Percentiles rank a stretch among this genome's conserved stretches.
These are phyloP conservation scores for Macrostomum cliftonense DNA, from an alignment of 2,888 invertebrate genomes.

Conservation along the genomic window DNA sequence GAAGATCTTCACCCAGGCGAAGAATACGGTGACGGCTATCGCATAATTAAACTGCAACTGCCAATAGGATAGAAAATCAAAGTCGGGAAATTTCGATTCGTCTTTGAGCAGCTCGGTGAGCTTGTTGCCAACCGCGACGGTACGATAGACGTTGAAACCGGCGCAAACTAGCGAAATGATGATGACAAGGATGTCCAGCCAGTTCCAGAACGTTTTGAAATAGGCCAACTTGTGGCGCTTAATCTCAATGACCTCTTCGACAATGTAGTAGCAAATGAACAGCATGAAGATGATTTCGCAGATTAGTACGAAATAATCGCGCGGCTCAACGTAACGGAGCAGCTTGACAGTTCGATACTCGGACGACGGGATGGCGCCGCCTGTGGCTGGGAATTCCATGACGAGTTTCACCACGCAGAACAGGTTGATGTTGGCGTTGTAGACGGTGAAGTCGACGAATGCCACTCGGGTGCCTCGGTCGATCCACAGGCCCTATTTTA, in stretches of 20 bases:
- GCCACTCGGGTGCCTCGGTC: slow-evolving; percentile 49
- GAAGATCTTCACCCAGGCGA: slow-evolving; percentile 55
- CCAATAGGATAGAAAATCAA: slow-evolving; percentile 46
- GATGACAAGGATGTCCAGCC: slow-evolving; percentile 47
- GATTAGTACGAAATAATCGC: slow-evolving; percentile 42
- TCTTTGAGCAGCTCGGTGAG: slow-evolving; percentile 35
- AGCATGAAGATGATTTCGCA: slow-evolving; percentile 44
- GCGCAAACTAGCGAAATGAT: slow-evolving; percentile 40
- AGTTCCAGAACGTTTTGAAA: slow-evolving; percentile 47
- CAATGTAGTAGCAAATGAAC: slow-evolving; percentile 46
- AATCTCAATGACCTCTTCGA: slow-evolving; percentile 43
- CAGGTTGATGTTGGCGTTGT: slow-evolving; percentile 53
- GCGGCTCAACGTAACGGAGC: slow-evolving; percentile 42
- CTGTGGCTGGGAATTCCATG: slow-evolving; percentile 53
- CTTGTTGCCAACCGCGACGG: slow-evolving; percentile 33
- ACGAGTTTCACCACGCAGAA: slow-evolving; percentile 48
- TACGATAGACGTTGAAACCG: slow-evolving; percentile 41
- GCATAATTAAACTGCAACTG: slow-evolving; percentile 45
- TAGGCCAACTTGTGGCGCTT: slow-evolving; percentile 37
- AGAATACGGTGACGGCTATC: slow-evolving; percentile 47
- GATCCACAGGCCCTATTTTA: slow-evolving; percentile 50
- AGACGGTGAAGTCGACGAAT: slow-evolving; percentile 53
- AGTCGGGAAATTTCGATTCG: slow-evolving; percentile 42
- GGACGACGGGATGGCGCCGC: slow-evolving; percentile 48
- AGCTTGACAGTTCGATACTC: slow-evolving; percentile 46